Conservation (phyloP, 1,140 invertebrate genomes). For the Cyrtorhinus lividipennis region DNA sequence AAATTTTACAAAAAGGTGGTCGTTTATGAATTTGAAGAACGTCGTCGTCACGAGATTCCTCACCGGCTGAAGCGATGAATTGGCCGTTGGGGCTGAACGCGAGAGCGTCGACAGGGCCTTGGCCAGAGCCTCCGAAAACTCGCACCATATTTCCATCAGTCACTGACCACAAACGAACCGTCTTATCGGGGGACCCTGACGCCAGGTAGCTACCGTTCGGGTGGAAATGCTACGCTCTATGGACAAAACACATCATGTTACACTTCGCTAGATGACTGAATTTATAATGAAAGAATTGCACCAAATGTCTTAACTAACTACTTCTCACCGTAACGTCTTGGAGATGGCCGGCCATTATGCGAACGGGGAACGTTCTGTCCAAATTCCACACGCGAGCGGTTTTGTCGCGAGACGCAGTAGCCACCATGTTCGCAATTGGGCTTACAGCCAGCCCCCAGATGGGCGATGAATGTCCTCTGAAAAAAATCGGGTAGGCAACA, state of each 20-base stretch:
- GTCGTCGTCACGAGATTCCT: too few species aligned
- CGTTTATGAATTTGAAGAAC: conserved; percentile 4
- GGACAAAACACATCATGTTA: conserved; percentile 26
- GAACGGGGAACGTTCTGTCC: conserved; percentile 58
- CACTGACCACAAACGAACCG: conserved; percentile 57
- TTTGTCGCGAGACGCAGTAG: conserved; percentile 67
- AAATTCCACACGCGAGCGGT: conserved; percentile 76
- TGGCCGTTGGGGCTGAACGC: conserved; percentile 56
- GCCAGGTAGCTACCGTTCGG: conserved; percentile 67
- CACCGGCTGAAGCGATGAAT: conserved; percentile 49
- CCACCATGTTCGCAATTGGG: conserved; percentile 53
- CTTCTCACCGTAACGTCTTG: conserved; percentile 61
- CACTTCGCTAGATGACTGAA: too few species aligned
- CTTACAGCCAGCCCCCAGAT: conserved; percentile 72
- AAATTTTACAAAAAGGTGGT: conserved; percentile 8
- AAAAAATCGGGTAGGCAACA: conserved; percentile 23
- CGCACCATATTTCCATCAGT: conserved; percentile 43
- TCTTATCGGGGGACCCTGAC: conserved; percentile 60
- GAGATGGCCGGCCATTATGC: conserved; percentile 69
- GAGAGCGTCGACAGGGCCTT: conserved; percentile 40
- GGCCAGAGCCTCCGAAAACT: conserved; percentile 40
- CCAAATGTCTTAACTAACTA: too few species aligned
- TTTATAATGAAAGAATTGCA: too few species aligned
- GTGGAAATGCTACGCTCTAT: conserved; percentile 63
- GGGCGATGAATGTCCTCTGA: conserved; percentile 66